A percentile compares a stretch with the other conserved stretches of the same genome.
Evolutionary conservation across 2,113 vertebrate genomes (phyloP).

Genomic region (Pachyramphus minor): DNA sequence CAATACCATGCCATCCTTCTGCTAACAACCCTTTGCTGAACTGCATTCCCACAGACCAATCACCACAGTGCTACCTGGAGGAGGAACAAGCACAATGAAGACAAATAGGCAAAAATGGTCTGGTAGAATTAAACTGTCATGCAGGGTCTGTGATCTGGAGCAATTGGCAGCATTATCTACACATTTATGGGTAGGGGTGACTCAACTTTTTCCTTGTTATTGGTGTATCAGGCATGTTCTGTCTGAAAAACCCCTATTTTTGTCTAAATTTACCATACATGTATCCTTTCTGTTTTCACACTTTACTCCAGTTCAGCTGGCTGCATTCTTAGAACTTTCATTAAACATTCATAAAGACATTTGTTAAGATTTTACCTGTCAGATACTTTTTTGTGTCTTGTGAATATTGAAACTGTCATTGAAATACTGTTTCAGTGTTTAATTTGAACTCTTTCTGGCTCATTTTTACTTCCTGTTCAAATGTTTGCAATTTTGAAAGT

Average conservation of each 20-base stretch:
- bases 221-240: not conserved
- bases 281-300: not conserved
- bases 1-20: not conserved
- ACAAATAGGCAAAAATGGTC: not conserved
- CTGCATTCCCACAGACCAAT: accelerated
- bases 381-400: not conserved
- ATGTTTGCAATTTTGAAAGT: not conserved
- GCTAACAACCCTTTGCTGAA: not conserved
- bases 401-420: not conserved
- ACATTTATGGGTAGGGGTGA: not conserved
- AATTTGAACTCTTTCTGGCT: not conserved
- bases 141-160: not conserved
- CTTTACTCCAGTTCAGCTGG: not conserved
- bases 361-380: not conserved
- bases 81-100: not conserved
- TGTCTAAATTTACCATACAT: not conserved
- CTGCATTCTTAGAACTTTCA: not conserved
- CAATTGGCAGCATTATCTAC: not conserved
- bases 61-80: accelerated
- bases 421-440: not conserved
- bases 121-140: not conserved
- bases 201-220: not conserved
- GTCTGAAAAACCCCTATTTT: not conserved
- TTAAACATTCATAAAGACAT: not conserved
- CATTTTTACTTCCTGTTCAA: not conserved